These are phyloP conservation scores for Eupristina koningsbergeri DNA, from an alignment of 1,140 invertebrate species.

Conservation along the genomic window DNA sequence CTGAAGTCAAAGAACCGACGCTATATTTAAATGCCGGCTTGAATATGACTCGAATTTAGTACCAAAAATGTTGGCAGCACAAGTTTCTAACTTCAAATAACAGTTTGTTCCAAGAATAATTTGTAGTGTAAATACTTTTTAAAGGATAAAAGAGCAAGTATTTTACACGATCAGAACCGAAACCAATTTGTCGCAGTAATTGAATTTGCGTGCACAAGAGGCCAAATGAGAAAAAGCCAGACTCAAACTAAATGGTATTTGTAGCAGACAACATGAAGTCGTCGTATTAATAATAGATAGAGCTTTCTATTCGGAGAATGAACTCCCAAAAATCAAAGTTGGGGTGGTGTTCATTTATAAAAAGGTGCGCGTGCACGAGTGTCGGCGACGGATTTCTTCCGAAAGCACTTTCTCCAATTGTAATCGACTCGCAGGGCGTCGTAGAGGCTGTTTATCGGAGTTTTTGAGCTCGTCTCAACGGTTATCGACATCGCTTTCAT, in stretches of 20 bases:
- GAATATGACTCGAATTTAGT: background rate
- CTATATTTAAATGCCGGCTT: background rate
- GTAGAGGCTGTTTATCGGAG: background rate
- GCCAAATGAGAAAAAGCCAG: no score
- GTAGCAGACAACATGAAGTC: no score
- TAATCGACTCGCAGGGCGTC: background rate
- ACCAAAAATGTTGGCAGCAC: slow-evolving; percentile 10
- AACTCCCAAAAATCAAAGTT: background rate
- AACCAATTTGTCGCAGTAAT: background rate
- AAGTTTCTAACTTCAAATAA: background rate
- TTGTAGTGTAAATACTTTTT: background rate
- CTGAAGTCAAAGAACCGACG: slow-evolving; percentile 1
- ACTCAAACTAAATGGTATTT: background rate
- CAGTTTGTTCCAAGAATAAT: background rate
- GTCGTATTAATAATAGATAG: no score
- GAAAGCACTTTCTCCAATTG: background rate
- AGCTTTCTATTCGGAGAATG: no score
- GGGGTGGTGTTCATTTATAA: background rate
- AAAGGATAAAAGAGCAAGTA: background rate
- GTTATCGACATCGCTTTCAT: background rate
- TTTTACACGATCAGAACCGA: background rate
- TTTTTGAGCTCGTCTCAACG: background rate
- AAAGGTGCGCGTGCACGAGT: background rate
- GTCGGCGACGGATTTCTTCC: background rate
- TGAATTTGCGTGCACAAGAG: background rate